phyloP scores from a whole-genome alignment of 1,140 invertebrate genomes.

The Rhagoletis pomonella region DNA sequence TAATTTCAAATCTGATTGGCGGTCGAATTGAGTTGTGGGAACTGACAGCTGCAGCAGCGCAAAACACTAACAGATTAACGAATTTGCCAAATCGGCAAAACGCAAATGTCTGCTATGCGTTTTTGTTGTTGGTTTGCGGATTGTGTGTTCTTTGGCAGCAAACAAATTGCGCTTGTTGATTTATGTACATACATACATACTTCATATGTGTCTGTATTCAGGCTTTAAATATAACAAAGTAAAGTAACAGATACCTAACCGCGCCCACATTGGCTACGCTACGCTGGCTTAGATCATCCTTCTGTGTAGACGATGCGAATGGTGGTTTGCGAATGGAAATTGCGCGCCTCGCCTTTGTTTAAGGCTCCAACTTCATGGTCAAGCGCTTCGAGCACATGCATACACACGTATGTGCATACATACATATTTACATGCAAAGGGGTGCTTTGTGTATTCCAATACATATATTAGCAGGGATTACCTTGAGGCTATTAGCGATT shows the following conservation, averaged over 20 bases:
- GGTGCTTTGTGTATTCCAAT: not conserved
- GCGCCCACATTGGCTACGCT: constrained; percentile 26
- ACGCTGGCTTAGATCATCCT: not conserved
- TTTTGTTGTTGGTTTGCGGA: not conserved
- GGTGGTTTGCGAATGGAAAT: not conserved
- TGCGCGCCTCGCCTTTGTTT: not conserved
- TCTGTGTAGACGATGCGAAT: not conserved
- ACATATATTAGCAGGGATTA: constrained; percentile 33
- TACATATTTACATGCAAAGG: not conserved
- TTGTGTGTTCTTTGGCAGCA: not conserved
- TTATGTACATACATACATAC: not conserved
- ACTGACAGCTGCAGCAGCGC: not conserved
- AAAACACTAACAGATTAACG: not conserved
- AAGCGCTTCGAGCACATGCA: constrained; percentile 7
- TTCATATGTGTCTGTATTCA: not conserved
- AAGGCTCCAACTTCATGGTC: constrained; percentile 32
- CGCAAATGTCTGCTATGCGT: not conserved
- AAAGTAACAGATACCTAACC: constrained; percentile 12
- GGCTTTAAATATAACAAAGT: not conserved
- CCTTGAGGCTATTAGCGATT: constrained; percentile 53
- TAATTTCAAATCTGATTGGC: not conserved
- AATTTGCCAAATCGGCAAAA: constrained; percentile 3
- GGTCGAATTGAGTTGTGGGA: constrained; percentile 16
- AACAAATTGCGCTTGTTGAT: constrained; percentile 23
- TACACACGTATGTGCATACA: not conserved